phyloP scores from a whole-genome alignment of 1,140 invertebrate species.

The Cydia pomonella region DNA sequence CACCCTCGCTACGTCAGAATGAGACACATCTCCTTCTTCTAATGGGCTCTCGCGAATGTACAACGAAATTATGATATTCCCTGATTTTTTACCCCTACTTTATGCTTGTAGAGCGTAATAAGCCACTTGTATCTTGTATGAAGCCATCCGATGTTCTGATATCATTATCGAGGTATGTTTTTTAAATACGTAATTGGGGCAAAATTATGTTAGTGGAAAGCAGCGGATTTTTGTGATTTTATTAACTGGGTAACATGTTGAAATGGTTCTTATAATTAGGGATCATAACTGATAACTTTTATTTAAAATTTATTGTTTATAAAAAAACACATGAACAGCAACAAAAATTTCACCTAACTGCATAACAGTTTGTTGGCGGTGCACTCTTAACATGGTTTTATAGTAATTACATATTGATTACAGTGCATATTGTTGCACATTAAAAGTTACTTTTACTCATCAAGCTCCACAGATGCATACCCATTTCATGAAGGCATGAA shows the following conservation, averaged over 20 bases:
- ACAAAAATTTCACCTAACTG: no score
- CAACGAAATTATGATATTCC: constrained; percentile 38
- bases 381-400: no score
- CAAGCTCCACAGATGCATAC: no score
- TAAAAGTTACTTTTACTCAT: no score
- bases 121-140: constrained; percentile 50
- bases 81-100: constrained; percentile 39
- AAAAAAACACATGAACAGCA: no score
- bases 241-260: neutral
- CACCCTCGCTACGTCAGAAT: constrained; percentile 40
- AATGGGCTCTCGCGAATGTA: constrained; percentile 37
- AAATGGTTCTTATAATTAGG: neutral
- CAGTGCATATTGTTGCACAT: no score
- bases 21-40: constrained; percentile 42
- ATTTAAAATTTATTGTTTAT: no score
- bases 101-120: constrained; percentile 46
- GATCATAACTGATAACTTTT: no score
- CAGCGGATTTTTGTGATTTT: constrained; percentile 8
- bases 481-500: no score
- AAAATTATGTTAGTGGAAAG: neutral
- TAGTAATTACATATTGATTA: no score
- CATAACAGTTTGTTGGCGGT: no score
- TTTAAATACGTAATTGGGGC: constrained; percentile 29
- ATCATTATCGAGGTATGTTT: constrained; percentile 28
- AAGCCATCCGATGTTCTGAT: constrained; percentile 30